phyloP scores from a whole-genome alignment of 1,140 invertebrate species.

The Drosophila funebris region DNA sequence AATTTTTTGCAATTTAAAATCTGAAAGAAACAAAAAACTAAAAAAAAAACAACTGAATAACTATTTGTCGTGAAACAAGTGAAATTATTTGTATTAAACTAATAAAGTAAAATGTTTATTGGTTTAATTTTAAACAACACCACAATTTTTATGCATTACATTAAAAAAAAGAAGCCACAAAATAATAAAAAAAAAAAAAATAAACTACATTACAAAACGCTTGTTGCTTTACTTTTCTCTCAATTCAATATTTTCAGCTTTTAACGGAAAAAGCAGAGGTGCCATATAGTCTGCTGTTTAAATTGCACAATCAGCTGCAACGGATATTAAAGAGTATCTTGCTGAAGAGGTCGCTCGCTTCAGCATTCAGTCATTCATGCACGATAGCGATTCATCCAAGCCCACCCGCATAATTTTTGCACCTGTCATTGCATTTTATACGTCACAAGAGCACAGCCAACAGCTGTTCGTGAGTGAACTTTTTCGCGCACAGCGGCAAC shows the following conservation, averaged over 20 bases:
- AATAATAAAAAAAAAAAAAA: conserved; percentile 27
- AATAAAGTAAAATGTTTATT: conserved; percentile 76
- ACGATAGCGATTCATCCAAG: not conserved
- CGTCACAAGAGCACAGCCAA: not conserved
- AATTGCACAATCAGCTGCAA: not conserved
- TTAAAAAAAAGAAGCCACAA: conserved; percentile 59
- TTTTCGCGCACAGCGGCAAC: conserved; percentile 9
- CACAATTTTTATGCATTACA: conserved; percentile 78
- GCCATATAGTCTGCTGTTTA: not conserved
- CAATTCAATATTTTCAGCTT: not conserved
- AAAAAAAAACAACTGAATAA: conserved; percentile 46
- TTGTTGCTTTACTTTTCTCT: not conserved
- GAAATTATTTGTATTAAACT: conserved; percentile 76
- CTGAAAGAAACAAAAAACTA: conserved; percentile 17
- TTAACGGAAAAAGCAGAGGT: not conserved
- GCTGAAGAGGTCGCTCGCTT: not conserved
- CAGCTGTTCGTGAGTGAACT: conserved; percentile 5
- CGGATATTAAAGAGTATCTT: not conserved
- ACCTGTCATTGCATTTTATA: not conserved
- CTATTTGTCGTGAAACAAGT: conserved; percentile 73
- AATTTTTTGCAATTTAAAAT: conserved; percentile 44
- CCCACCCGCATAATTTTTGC: not conserved
- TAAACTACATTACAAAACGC: conserved; percentile 53
- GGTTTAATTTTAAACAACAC: conserved; percentile 71
- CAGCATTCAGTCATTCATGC: not conserved